Evolutionary conservation across 1,140 invertebrate species (phyloP), one percentile per base, ranked within the genome.

Genomic region (Whitmania pigra): DNA sequence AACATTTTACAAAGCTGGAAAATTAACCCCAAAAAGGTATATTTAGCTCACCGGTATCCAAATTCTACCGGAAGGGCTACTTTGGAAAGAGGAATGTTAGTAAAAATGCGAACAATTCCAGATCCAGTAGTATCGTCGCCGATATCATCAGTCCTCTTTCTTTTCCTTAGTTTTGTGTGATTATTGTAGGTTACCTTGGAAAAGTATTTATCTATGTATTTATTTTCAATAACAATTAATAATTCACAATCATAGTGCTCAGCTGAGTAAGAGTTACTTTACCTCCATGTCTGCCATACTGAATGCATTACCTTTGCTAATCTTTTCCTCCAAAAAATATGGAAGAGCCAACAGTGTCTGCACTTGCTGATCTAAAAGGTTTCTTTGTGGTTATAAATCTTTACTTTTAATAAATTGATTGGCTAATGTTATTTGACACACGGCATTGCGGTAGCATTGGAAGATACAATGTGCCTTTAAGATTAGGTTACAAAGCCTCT

Each of bases 271-370:
- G 22, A 17, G n/a, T 17, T 7, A 7, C 27, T 22, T 63, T 25
- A 63, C 57, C 57, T 22, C 29, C 22, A 25, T 25, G 57, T 63
- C 57, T 13, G 20, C 22, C 57, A 63, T 63, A 31, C 18, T 63
- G 57, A 63, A 63, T 18, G 57, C 22, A 25, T 22, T 63, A 25
- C 29, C 29, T 22, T 22, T 25, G 57, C 57, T 13, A 1, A 63
- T 63, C 29, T 63, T 63, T 31, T 63, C 57, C 57, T 63, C 57
- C 57, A 63, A 25, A 31, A 63, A 63, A 63, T 63, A 63, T 25
- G 57, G 57, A 63, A 25, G 57, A 31, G 29, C 22, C 20, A 63
- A 7, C 9, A 63, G 22, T 3, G 57, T 63, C 11, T 31, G 29
- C 22, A 63, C 22, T 1, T 17, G 5, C 29, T 31, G 22, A 7